phyloP scores from a whole-genome alignment of 2,797 vertebrate species.

The Babyrousa celebensis region DNA sequence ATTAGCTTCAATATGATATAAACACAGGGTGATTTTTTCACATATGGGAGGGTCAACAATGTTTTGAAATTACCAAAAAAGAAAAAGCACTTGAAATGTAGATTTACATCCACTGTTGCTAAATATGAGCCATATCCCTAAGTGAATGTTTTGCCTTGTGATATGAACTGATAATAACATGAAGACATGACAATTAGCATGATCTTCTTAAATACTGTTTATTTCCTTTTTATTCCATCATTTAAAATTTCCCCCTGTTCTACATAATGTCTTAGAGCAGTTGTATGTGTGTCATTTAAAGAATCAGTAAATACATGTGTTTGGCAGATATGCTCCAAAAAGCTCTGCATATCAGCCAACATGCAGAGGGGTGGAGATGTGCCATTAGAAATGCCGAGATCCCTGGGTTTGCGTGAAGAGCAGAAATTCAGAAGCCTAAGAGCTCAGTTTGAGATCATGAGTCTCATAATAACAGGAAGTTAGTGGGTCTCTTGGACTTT shows the following conservation, averaged over 20 bases:
- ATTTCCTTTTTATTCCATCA: constrained; percentile 39
- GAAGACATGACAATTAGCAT: neutral
- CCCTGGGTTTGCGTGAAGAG: neutral
- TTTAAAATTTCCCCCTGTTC: constrained; percentile 43
- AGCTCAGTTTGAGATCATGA: neutral
- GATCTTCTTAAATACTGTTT: constrained; percentile 19
- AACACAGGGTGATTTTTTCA: neutral
- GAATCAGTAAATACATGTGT: neutral
- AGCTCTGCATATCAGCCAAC: neutral
- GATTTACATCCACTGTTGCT: neutral
- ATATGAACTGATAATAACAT: neutral
- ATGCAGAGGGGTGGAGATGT: neutral
- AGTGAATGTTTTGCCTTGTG: constrained; percentile 1
- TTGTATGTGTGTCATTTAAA: neutral
- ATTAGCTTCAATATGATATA: neutral
- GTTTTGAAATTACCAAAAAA: constrained; percentile 41
- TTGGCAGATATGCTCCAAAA: neutral
- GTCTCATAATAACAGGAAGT: neutral
- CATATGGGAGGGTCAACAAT: neutral
- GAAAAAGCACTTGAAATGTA: neutral
- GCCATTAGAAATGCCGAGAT: neutral
- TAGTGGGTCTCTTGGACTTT: neutral
- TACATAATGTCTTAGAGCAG: neutral
- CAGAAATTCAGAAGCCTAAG: neutral
- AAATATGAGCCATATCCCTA: neutral